Evolutionary conservation across 2,888 invertebrate genomes (phyloP).

Genomic region (Smittia aterrima): DNA sequence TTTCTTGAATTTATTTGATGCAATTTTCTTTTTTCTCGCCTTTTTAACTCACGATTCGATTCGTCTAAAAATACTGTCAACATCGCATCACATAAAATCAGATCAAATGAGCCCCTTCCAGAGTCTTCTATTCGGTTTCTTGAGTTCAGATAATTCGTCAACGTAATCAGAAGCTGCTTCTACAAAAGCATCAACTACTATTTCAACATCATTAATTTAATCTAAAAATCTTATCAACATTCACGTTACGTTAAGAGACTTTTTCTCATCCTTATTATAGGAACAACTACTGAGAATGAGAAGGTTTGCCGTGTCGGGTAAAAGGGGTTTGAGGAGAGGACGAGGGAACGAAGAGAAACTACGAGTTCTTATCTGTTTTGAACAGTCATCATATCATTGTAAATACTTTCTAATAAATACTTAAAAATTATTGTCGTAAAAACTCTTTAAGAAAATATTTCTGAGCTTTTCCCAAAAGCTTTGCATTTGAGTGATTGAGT

Average conservation of each 20-base stretch:
- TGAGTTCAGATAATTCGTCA: not conserved
- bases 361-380: not conserved
- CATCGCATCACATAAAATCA: constrained; percentile 3
- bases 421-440: constrained; percentile 39
- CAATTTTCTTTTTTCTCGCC: not conserved
- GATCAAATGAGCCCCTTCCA: not conserved
- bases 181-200: not conserved
- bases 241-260: not conserved
- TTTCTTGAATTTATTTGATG: constrained; percentile 1
- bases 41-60: not conserved
- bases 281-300: not conserved
- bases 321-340: not conserved
- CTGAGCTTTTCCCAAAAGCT: no score
- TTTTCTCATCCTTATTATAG: not conserved
- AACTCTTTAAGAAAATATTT: not conserved
- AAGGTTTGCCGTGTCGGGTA: not conserved
- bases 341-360: not conserved
- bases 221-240: not conserved
- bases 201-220: not conserved
- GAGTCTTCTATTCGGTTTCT: not conserved
- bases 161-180: not conserved
- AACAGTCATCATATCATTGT: constrained; percentile 1
- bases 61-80: no score
- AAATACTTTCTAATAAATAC: constrained; percentile 17
- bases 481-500: no score